Percentiles rank a stretch among this genome's conserved stretches.
phyloP scores from a whole-genome alignment of 2,888 invertebrate genomes.

The Leptopilina drosophilae region DNA sequence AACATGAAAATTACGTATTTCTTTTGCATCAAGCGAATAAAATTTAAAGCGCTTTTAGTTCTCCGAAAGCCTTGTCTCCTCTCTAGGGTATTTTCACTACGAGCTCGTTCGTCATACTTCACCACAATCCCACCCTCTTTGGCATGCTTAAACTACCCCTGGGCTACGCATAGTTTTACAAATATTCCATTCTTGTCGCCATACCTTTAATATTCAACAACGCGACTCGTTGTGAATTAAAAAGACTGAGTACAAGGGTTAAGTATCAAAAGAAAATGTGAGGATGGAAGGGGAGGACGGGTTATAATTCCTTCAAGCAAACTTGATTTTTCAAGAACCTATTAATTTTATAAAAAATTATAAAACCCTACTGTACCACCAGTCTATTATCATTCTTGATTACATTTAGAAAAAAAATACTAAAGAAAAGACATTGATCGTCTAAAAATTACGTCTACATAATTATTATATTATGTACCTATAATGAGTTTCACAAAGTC shows the following conservation, averaged over 20 bases:
- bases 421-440: too few relatives aligned
- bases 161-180: constrained; percentile 73
- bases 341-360: constrained; percentile 33
- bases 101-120: constrained; percentile 68
- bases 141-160: constrained; percentile 64
- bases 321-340: constrained; percentile 23
- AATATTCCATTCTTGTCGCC: constrained; percentile 69
- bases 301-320: constrained; percentile 19
- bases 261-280: constrained; percentile 43
- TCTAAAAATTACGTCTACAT: too few relatives aligned
- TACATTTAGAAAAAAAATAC: background rate
- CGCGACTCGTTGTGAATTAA: constrained; percentile 50
- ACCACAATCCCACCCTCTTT: constrained; percentile 58
- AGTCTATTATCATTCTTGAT: background rate
- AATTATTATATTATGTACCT: too few relatives aligned
- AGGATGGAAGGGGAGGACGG: background rate
- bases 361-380: constrained; percentile 5
- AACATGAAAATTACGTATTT: constrained; percentile 50
- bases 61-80: constrained; percentile 58
- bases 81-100: constrained; percentile 68
- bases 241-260: constrained; percentile 47
- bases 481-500: too few relatives aligned
- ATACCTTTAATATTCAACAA: constrained; percentile 65
- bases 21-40: constrained; percentile 49
- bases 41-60: constrained; percentile 56